Percentiles rank a stretch among this genome's conserved stretches.
These are phyloP conservation scores for Heteromurus nitidus DNA, from an alignment of 2,888 invertebrate species.

Conservation along the genomic window DNA sequence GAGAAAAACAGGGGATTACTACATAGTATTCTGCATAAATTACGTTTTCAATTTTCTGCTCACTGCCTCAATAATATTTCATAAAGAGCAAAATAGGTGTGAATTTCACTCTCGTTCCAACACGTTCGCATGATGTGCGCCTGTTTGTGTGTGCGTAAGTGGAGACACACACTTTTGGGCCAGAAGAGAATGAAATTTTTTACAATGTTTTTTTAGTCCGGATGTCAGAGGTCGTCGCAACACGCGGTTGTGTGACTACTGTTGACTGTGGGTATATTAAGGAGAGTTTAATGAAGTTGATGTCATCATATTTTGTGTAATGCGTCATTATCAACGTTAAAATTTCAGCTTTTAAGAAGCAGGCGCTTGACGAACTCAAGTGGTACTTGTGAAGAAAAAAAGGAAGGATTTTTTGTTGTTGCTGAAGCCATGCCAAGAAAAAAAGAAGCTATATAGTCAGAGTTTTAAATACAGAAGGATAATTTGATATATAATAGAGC, in stretches of 20 bases:
- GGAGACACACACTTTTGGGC: neutral
- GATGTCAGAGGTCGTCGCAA: slow-evolving; percentile 46
- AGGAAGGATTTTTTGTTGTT: slow-evolving; percentile 31
- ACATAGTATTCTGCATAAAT: slow-evolving; percentile 26
- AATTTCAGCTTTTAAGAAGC: neutral
- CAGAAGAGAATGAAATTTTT: no score
- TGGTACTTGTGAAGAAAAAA: neutral
- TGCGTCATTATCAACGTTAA: slow-evolving; percentile 1
- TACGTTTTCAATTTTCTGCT: slow-evolving; percentile 50
- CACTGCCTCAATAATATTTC: slow-evolving; percentile 26
- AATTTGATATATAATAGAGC: no score
- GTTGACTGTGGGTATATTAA: neutral
- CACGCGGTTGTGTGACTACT: neutral
- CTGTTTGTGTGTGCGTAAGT: neutral
- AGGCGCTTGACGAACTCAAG: neutral
- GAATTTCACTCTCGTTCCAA: slow-evolving; percentile 19
- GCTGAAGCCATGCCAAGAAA: neutral
- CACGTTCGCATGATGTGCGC: neutral
- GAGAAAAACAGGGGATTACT: no score
- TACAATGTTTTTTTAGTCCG: slow-evolving; percentile 30
- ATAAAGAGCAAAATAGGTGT: slow-evolving; percentile 50
- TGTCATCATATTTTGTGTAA: slow-evolving; percentile 25
- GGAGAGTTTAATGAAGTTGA: slow-evolving; percentile 6
- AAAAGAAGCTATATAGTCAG: neutral
- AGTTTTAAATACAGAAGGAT: no score